Evolutionary conservation across 2,113 vertebrate genomes (phyloP).

Genomic region (Monopterus albus): DNA sequence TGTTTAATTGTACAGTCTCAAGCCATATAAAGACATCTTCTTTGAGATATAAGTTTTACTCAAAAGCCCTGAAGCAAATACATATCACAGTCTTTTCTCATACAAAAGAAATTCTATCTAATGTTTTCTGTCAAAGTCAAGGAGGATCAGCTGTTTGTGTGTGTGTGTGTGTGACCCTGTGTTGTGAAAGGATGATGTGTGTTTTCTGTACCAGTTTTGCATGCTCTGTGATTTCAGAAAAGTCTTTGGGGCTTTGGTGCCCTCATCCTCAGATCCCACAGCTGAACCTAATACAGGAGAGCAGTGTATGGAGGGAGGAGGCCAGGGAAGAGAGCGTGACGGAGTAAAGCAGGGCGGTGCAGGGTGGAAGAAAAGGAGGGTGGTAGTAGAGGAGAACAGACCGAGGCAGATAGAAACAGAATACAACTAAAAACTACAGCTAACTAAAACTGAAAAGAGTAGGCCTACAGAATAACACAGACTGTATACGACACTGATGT

Average conservation of each 20-base stretch:
- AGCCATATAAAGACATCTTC: background rate
- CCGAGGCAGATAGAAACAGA: background rate
- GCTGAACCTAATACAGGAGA: slow-evolving; percentile 56
- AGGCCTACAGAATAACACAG: background rate
- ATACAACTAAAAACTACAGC: slow-evolving; percentile 9
- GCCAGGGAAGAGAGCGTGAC: slow-evolving; percentile 54
- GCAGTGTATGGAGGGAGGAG: slow-evolving; percentile 28
- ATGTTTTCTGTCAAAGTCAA: slow-evolving; percentile 16
- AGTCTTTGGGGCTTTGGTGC: slow-evolving; percentile 68
- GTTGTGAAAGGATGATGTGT: slow-evolving; percentile 50
- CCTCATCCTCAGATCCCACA: slow-evolving; percentile 59
- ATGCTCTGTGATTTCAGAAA: slow-evolving; percentile 61
- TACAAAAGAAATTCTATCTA: slow-evolving; percentile 22
- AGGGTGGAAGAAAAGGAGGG: slow-evolving; percentile 7
- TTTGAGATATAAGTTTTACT: slow-evolving; percentile 5
- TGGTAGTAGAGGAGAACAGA: background rate
- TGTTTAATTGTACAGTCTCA: background rate
- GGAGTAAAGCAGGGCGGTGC: slow-evolving; percentile 25
- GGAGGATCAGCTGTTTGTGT: background rate
- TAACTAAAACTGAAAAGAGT: background rate
- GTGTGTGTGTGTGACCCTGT: slow-evolving; percentile 18
- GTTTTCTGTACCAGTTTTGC: slow-evolving; percentile 61
- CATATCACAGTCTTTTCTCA: slow-evolving; percentile 24
- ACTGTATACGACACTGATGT: no score
- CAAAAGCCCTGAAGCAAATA: slow-evolving; percentile 31